A percentile compares a stretch with the other conserved stretches of the same genome.
phyloP scores from a whole-genome alignment of 2,113 vertebrate species.

The Siphamia tubifer region DNA sequence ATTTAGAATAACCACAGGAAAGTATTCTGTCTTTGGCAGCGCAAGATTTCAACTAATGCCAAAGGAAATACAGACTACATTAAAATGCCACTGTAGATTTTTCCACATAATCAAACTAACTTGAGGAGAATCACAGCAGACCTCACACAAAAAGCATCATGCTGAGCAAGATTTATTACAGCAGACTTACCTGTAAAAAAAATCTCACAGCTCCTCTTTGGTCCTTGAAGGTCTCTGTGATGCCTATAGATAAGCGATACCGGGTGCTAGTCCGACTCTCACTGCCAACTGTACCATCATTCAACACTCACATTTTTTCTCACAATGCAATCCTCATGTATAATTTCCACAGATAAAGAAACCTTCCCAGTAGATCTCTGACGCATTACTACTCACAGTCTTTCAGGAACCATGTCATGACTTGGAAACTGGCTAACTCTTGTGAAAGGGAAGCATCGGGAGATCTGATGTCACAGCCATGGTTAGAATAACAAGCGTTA shows the following conservation, averaged over 20 bases:
- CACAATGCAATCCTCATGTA: constrained; percentile 14
- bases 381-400: constrained; percentile 26
- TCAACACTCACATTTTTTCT: constrained; percentile 31
- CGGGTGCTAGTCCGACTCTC: constrained; percentile 15
- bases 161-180: constrained; percentile 27
- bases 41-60: constrained; percentile 39
- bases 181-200: constrained; percentile 61
- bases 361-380: not conserved
- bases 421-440: constrained; percentile 53
- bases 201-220: constrained; percentile 24
- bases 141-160: constrained; percentile 66
- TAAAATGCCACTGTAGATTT: constrained; percentile 67
- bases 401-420: constrained; percentile 44
- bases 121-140: constrained; percentile 55
- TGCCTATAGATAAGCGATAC: constrained; percentile 33
- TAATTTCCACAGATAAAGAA: constrained; percentile 16
- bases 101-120: constrained; percentile 69
- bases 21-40: constrained; percentile 70
- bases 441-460: constrained; percentile 59
- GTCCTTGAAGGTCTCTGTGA: constrained; percentile 31
- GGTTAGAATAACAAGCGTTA: constrained; percentile 73
- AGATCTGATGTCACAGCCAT: constrained; percentile 76
- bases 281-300: constrained; percentile 4
- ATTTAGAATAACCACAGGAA: constrained; percentile 66
- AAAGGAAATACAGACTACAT: constrained; percentile 70